Percentiles rank a stretch among this genome's conserved stretches.
These are phyloP conservation scores for Megalonaias nervosa DNA, from an alignment of 1,140 invertebrate genomes.

Conservation along the genomic window DNA sequence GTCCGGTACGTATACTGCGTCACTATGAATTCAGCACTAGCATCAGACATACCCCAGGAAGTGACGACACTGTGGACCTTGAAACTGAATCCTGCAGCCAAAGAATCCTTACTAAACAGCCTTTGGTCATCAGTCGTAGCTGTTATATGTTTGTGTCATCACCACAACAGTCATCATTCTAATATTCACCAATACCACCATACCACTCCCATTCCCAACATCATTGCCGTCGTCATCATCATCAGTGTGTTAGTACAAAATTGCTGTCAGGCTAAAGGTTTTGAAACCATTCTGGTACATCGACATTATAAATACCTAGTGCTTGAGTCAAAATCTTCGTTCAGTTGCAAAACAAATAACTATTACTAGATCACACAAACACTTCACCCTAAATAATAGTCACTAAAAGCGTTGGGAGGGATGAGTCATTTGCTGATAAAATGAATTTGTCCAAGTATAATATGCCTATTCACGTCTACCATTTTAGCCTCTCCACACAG, in stretches of 20 bases:
- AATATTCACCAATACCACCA: background rate
- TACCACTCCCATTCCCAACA: background rate
- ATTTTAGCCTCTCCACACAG: conserved; percentile 14
- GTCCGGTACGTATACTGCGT: conserved; percentile 13
- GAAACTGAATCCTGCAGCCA: conserved; percentile 17
- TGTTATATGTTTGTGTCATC: background rate
- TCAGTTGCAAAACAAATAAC: background rate
- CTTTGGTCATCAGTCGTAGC: background rate
- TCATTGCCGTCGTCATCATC: background rate
- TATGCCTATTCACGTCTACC: conserved; percentile 13
- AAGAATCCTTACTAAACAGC: conserved; percentile 13
- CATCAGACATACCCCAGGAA: conserved; percentile 6
- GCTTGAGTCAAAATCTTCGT: background rate
- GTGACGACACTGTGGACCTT: conserved; percentile 12
- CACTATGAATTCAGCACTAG: conserved; percentile 12
- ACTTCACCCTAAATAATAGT: background rate
- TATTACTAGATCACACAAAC: background rate
- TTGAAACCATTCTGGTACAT: too few relatives aligned
- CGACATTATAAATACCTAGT: too few relatives aligned
- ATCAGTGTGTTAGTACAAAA: too few relatives aligned
- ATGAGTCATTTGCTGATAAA: background rate
- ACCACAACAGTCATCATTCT: background rate
- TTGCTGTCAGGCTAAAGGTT: too few relatives aligned
- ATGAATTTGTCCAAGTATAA: conserved; percentile 27
- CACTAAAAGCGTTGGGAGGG: conserved; percentile 8